Percentiles rank a stretch among this genome's conserved stretches.
Conservation (phyloP, 2,888 invertebrate genomes). For the Acronicta alni region DNA sequence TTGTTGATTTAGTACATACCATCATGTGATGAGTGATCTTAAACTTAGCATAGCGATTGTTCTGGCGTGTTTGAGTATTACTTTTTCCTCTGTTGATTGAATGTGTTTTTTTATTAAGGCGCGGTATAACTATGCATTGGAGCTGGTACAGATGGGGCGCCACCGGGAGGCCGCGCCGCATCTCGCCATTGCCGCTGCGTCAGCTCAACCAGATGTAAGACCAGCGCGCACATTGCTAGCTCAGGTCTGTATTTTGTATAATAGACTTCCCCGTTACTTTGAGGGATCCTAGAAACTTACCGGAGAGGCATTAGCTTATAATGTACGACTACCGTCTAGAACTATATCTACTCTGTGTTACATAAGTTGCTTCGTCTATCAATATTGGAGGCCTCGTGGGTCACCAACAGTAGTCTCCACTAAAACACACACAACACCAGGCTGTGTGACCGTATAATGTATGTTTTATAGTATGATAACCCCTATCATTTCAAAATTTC, state of each 20-base stretch:
- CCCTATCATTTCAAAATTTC: no score
- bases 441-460: no score
- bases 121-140: conserved; percentile 62
- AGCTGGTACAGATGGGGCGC: conserved; percentile 59
- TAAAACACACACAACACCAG: no score
- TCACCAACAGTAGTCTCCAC: no score
- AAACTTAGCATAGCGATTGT: conserved; percentile 21
- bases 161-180: conserved; percentile 69
- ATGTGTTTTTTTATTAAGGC: conserved; percentile 52
- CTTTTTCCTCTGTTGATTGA: not conserved
- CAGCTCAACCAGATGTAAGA: conserved; percentile 44
- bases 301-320: no score
- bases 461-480: no score
- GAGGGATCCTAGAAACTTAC: no score
- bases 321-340: no score
- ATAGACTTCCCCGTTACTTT: no score
- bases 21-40: conserved; percentile 30
- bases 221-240: conserved; percentile 59
- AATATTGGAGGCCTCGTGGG: no score
- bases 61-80: not conserved
- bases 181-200: conserved; percentile 71
- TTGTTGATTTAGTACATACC: conserved; percentile 14
- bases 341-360: no score
- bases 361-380: no score
- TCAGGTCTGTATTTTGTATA: conserved; percentile 44